Conservation (phyloP, 2,888 invertebrate species). For the Antitype chi region DNA sequence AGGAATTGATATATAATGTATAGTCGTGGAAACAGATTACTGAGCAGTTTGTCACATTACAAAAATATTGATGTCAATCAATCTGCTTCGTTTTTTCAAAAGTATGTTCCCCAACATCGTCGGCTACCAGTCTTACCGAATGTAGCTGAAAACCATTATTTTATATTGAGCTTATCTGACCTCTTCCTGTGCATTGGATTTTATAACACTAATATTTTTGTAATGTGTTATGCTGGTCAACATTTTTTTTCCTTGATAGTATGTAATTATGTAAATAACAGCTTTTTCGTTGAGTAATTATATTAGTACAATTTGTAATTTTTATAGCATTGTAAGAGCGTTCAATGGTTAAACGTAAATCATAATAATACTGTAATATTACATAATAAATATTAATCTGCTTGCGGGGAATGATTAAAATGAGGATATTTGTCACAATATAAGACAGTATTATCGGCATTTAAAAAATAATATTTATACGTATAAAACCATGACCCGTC, state of each 20-base stretch:
- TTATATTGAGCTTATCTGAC: too few relatives aligned
- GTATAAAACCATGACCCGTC: constrained; percentile 24
- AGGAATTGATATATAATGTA: constrained; percentile 52
- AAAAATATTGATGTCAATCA: background rate
- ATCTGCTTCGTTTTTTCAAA: too few relatives aligned
- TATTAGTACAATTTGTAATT: constrained; percentile 69
- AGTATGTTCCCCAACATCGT: too few relatives aligned
- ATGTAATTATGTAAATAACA: constrained; percentile 30
- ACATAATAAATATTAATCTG: constrained; percentile 39
- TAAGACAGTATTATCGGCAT: constrained; percentile 47
- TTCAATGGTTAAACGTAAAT: constrained; percentile 38
- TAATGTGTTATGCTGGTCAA: background rate
- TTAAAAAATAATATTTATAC: constrained; percentile 19
- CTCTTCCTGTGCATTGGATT: too few relatives aligned
- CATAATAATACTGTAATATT: constrained; percentile 46
- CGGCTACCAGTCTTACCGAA: too few relatives aligned
- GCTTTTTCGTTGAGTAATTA: constrained; percentile 59
- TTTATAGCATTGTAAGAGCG: constrained; percentile 48
- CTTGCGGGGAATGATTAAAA: constrained; percentile 5
- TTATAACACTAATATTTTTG: background rate
- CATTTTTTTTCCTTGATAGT: background rate
- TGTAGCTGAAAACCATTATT: background rate
- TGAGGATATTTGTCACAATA: constrained; percentile 31
- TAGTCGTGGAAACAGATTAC: constrained; percentile 14
- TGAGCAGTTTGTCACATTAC: constrained; percentile 21